Conservation (phyloP, 2,113 vertebrate species). For the Balaeniceps rex region DNA sequence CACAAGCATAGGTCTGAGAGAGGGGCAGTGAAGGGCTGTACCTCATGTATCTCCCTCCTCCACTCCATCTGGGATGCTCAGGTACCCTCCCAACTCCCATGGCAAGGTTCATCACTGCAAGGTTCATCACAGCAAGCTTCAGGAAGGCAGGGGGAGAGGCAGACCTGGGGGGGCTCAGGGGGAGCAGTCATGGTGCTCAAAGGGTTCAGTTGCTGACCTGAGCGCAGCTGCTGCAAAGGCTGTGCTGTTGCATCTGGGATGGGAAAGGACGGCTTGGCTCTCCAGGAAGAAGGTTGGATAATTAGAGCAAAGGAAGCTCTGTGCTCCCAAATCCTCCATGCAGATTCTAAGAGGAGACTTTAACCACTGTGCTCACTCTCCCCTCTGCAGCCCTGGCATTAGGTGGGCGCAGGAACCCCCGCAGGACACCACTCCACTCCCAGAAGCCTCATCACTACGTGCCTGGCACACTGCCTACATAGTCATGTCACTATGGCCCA, state of each 20-base stretch:
- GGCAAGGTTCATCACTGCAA: background rate
- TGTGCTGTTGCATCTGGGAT: background rate
- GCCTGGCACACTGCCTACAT: background rate
- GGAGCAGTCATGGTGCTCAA: accelerated
- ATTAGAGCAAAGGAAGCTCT: background rate
- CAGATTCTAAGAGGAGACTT: background rate
- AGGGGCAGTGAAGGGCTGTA: background rate
- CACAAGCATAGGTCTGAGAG: background rate
- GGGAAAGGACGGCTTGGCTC: background rate
- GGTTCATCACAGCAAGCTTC: background rate
- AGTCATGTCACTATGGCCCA: background rate
- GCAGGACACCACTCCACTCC: background rate
- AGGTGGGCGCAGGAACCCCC: background rate
- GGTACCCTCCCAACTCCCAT: background rate
- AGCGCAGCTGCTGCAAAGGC: accelerated
- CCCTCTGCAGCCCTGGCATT: background rate
- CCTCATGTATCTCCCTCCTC: background rate
- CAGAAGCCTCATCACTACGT: background rate
- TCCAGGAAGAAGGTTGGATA: background rate
- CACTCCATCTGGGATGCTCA: background rate
- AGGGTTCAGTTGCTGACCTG: background rate
- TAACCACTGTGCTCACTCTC: background rate
- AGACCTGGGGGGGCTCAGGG: background rate
- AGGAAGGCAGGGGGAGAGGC: background rate
- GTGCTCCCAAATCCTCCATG: background rate